Percentiles rank a stretch among this genome's conserved stretches.
phyloP scores from a whole-genome alignment of 2,113 vertebrate genomes.

The Megaceryle maxima region DNA sequence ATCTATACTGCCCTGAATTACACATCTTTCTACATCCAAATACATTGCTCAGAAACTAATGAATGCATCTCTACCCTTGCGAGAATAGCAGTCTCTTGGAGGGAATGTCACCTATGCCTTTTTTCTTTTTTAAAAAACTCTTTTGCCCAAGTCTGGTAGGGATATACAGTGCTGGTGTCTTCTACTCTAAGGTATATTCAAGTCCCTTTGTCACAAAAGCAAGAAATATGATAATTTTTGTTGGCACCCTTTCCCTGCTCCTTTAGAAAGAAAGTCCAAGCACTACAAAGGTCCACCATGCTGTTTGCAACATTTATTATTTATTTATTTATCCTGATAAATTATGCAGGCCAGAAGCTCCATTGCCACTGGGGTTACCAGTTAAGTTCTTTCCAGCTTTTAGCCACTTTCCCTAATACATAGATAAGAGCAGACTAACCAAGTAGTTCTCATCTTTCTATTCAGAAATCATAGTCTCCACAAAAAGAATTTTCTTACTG shows the following conservation, averaged over 20 bases:
- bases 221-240: neutral
- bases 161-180: neutral
- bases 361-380: neutral
- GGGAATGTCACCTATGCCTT: neutral
- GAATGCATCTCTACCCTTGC: neutral
- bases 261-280: neutral
- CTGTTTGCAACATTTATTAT: neutral
- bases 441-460: neutral
- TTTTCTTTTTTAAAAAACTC: neutral
- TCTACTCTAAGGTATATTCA: neutral
- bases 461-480: neutral
- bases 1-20: neutral
- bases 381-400: neutral
- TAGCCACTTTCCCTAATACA: neutral
- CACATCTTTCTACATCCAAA: neutral
- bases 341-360: conserved; percentile 7
- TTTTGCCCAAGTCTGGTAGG: neutral
- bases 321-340: conserved; percentile 10
- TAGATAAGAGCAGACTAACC: neutral
- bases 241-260: neutral
- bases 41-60: neutral
- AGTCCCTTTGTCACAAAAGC: neutral
- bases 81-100: neutral
- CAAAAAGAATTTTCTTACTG: neutral
- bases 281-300: neutral